Conservation (phyloP, 2,797 vertebrate species). For the Myoxocephalus aenaeus region DNA sequence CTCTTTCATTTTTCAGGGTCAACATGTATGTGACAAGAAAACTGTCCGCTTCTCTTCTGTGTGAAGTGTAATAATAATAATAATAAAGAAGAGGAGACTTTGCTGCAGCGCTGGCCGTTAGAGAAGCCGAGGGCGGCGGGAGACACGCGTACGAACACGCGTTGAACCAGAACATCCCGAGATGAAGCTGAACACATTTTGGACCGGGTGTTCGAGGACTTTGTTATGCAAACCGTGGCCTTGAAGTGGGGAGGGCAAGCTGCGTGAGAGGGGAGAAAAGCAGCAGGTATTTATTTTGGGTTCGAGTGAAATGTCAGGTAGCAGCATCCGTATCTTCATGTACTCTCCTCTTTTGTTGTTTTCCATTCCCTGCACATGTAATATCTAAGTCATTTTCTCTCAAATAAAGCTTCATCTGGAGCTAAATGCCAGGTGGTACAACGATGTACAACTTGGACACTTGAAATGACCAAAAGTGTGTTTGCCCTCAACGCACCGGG, state of each 20-base stretch:
- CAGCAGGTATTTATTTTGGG: conserved; percentile 7
- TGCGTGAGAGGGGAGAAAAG: neutral
- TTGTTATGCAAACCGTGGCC: conserved; percentile 22
- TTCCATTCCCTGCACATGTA: neutral
- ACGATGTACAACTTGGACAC: neutral
- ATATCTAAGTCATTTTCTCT: neutral
- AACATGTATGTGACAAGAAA: neutral
- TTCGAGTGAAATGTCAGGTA: conserved; percentile 5
- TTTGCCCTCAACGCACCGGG: no score
- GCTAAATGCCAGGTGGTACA: rapidly evolving
- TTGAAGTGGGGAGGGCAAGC: neutral
- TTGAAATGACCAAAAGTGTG: neutral
- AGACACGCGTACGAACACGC: neutral
- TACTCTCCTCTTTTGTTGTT: neutral
- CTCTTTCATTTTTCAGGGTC: conserved; percentile 1
- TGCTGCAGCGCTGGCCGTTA: neutral
- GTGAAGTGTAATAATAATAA: neutral
- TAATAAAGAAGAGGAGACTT: neutral
- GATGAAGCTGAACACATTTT: conserved; percentile 10
- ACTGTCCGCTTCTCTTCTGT: neutral
- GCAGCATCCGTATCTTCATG: neutral
- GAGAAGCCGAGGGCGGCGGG: neutral
- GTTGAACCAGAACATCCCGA: conserved; percentile 7
- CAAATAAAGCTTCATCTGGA: neutral
- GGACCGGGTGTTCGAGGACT: conserved; percentile 2